Evolutionary conservation across 1,140 invertebrate genomes (phyloP), one percentile per base, ranked within the genome.

Genomic region (Cydia amplana): DNA sequence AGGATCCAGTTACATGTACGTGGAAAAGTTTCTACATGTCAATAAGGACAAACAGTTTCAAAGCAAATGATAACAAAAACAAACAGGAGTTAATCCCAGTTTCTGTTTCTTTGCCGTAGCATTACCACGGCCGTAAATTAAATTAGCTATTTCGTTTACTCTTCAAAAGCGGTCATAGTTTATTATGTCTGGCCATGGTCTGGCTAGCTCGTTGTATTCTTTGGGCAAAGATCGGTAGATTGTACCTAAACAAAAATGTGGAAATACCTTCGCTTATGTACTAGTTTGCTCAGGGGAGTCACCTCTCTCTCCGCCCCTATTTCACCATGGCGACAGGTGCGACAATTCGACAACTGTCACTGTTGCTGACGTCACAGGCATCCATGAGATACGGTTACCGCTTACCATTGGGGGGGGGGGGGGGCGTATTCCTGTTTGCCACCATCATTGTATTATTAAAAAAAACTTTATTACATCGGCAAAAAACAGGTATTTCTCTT

Each of bases 81-180:
- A 70, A 40, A 23, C 28, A 32, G 65, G 32, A 70, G 65, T 18
- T 36, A 70, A 70, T 43, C 65, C 65, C n/a, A 32, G n/a, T 70
- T 70, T 70, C 28, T 40, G 65, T 70, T 70, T 70, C 65, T 70
- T 70, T 70, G 18, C 32, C n/a, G 65, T 32, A 70, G 65, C 32
- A 70, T 70, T 70, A 70, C 65, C 9, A 14, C 36, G 65, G 28
- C 32, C 32, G 32, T 70, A 70, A 70, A 70, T 70, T 36, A 40
- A 67, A 36, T 36, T 70, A 36, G 6, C 32, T 40, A 36, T 70
- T 18, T 32, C 28, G 65, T 70, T 36, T 70, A 43, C 55, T 60
- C 20, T 60, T 60, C 55, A 60, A 60, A 60, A 23, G 51, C 55
- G 55, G 55, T 23, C 18, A 60, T 60, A 60, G 55, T 60, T 60